These are phyloP conservation scores for Alca torda DNA, from an alignment of 2,797 vertebrate genomes.

Conservation along the genomic window DNA sequence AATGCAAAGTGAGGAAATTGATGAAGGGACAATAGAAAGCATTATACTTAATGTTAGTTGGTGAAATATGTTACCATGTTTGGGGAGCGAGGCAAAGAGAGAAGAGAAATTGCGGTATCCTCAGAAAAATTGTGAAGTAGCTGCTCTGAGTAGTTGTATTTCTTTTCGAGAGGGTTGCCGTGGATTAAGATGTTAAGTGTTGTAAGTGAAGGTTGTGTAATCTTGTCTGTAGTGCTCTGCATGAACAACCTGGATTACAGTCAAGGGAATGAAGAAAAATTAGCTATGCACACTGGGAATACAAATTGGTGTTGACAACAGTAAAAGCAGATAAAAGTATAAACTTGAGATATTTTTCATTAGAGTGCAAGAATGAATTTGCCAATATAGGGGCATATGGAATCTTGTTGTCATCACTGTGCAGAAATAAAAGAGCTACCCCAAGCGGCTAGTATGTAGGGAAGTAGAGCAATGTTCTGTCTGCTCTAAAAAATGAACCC, in stretches of 20 bases:
- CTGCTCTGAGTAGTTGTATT: neutral
- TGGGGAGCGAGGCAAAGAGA: neutral
- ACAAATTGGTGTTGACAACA: neutral
- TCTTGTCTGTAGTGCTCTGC: neutral
- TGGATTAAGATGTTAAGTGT: neutral
- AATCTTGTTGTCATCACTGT: neutral
- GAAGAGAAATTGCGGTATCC: neutral
- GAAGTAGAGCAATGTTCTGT: neutral
- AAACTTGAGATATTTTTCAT: neutral
- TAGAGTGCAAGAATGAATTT: neutral
- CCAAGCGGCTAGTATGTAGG: neutral
- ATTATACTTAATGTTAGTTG: neutral
- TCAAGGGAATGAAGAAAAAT: neutral
- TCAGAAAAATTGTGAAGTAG: neutral
- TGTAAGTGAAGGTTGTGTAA: neutral
- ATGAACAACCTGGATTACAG: neutral
- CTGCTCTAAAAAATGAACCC: constrained; percentile 15
- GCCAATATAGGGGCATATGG: neutral
- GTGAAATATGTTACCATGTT: neutral
- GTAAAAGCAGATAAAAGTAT: neutral
- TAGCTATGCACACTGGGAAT: neutral
- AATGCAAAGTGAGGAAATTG: neutral
- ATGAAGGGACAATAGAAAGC: neutral
- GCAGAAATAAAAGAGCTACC: neutral
- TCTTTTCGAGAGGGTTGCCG: neutral